Base-by-base conservation (phyloP, 2,797 vertebrate genomes). In the Brotula barbata region DNA sequence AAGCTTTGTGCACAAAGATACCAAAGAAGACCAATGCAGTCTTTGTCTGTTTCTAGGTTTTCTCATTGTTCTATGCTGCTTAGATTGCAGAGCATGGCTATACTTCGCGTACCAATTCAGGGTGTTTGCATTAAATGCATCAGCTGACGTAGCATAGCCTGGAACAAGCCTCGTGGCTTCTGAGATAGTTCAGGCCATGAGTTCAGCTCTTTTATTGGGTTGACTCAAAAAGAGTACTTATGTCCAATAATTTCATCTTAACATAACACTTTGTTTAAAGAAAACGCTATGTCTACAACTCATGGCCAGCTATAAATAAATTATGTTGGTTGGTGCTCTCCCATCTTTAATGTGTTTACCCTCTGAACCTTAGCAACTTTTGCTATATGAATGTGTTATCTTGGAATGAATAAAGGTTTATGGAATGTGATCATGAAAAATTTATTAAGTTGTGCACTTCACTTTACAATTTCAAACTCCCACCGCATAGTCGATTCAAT, bases 1-100 rank as follows among this genome's bases (percentile, higher is more conserved):
- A 45, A 62, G 77, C 49, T 60, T 59, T 40, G 68, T 71, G 56
- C 64, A 74, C 73, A 83, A 55, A 82, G 59, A 89, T 83, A 88
- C 89, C 89, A 90, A 91, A 91, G 84, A 77, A 87, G 75, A 71
- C 34, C 6, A 41, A 77, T 84, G 81, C 72, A 79, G 73, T 88
- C 55, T 37, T 75, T 64, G 73, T 73, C 71, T 73, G 49, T 75
- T 84, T 60, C 4, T 71, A 25, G 51, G 57, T 57, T 75, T 71
- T 75, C 48, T 83, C 36, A 68, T 2, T 50, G 46, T 80, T 64
- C 52, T 69, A 46, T 58, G 70, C 66, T 81, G 70, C 59, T 60
- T 44, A 37, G 25, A 46, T 68, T 64, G 56, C 64, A 72, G 71
- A 69, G 59, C 46, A 55, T 77, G 49, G 52, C 67, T 80, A 58